phyloP scores from a whole-genome alignment of 2,888 invertebrate genomes.

The Pyralis farinalis region DNA sequence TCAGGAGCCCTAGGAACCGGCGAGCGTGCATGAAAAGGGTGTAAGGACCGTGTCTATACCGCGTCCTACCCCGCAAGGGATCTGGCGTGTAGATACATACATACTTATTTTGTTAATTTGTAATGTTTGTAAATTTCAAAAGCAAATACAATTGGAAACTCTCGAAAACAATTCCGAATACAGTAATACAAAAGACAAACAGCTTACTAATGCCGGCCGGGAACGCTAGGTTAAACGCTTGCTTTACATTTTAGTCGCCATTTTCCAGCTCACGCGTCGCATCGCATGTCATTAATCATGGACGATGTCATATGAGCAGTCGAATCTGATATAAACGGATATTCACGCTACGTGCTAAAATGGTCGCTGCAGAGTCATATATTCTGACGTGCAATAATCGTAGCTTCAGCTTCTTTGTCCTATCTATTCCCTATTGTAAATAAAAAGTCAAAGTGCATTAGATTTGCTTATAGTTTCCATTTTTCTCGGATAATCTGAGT shows the following conservation, averaged over 20 bases:
- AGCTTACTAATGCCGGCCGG: background rate
- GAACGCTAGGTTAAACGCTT: background rate
- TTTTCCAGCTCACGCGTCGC: constrained; percentile 10
- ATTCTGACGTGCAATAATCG: background rate
- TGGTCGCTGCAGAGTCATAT: background rate
- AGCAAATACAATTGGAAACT: background rate
- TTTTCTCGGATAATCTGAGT: too few species aligned
- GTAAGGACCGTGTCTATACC: too few species aligned
- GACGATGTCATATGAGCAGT: constrained; percentile 5
- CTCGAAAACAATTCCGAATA: too few species aligned
- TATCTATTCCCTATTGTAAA: too few species aligned
- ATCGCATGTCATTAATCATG: constrained; percentile 6
- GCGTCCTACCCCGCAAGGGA: too few species aligned
- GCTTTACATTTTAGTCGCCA: background rate
- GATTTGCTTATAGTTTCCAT: too few species aligned
- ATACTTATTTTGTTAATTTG: too few species aligned
- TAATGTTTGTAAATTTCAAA: background rate
- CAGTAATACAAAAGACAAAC: background rate
- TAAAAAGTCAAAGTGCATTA: too few species aligned
- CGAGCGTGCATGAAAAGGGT: too few species aligned
- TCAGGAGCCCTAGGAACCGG: too few species aligned
- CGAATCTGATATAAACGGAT: constrained; percentile 3
- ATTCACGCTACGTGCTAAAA: background rate
- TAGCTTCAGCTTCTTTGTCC: too few species aligned
- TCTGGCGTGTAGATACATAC: too few species aligned